Base-by-base conservation (phyloP, 1,140 invertebrate genomes). In the Papilio glaucus region DNA sequence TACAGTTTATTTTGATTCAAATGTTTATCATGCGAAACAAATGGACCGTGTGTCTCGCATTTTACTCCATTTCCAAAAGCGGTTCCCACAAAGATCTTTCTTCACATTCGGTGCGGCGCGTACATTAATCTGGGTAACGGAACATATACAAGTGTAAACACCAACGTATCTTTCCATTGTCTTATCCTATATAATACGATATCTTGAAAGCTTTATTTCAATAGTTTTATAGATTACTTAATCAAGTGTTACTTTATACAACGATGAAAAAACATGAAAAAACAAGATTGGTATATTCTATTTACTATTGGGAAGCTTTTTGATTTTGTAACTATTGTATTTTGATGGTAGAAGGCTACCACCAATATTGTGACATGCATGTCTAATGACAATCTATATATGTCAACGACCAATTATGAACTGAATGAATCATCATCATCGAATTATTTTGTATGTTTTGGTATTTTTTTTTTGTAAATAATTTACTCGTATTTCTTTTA, bases 51-150 rank as follows among this genome's bases (percentile, higher is more conserved):
- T 79, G 67, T 82, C 62, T 15, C 75, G 62, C 60, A 79, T 71
- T 76, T 81, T 70, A 85, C 80, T 84, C 83, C 73, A 85, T 77
- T 79, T 79, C 79, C 74, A 83, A 87, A 86, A 80, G 77, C 77
- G 79, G 83, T 90, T 90, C 88, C 84, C 88, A 90, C 86, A 88
- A 89, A 82, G 82, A 87, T 88, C 85, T 88, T 82, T 87, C 85
- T 86, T 85, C 86, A 86, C 86, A 85, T 89, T 83, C 83, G 84
- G 82, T 81, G 79, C 77, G 84, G 86, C 82, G 85, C 80, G 81
- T 78, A 86, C 85, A 90, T 90, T 90, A 86, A 87, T 90, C 85
- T 88, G 84, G 74, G 78, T 82, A 84, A 86, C 83, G 80, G 81
- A 77, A 69, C 72, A 75, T 80, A 77, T 76, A 73, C 73, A 60